A percentile compares a stretch with the other conserved stretches of the same genome.
These are phyloP conservation scores for Acanthococcus lagerstroemiae DNA, from an alignment of 2,888 invertebrate species.

Conservation along the genomic window DNA sequence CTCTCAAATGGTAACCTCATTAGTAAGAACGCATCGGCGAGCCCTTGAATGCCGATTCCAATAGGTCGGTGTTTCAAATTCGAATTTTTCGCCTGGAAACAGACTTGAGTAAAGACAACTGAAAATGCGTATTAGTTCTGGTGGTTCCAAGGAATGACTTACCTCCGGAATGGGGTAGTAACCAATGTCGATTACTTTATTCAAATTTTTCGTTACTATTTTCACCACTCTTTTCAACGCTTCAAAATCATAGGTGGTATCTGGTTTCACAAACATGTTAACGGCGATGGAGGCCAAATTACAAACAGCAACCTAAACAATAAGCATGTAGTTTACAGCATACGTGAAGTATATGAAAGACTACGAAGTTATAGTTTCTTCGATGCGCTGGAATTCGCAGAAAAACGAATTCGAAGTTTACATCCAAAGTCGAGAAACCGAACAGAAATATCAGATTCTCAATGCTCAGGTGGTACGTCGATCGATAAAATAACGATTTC, in stretches of 20 bases:
- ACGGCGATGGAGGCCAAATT: conserved; percentile 95
- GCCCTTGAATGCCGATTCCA: conserved; percentile 91
- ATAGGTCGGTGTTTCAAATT: conserved; percentile 79
- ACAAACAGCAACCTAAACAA: conserved; percentile 86
- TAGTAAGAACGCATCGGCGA: conserved; percentile 91
- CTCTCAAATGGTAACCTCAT: conserved; percentile 91
- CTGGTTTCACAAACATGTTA: conserved; percentile 78
- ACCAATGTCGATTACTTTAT: conserved; percentile 94
- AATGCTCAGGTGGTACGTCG: too few species aligned
- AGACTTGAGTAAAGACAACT: too few species aligned
- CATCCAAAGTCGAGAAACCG: too few species aligned
- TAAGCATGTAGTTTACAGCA: too few species aligned
- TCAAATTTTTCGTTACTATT: conserved; percentile 79
- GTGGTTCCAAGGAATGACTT: too few species aligned
- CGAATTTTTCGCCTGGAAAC: conserved; percentile 46
- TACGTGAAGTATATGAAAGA: too few species aligned
- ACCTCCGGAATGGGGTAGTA: conserved; percentile 91
- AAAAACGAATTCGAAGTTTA: too few species aligned
- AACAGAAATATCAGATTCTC: too few species aligned
- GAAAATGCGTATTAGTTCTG: too few species aligned
- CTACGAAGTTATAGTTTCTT: too few species aligned
- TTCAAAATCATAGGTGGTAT: conserved; percentile 73
- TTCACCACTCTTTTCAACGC: conserved; percentile 81
- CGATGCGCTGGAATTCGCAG: too few species aligned
- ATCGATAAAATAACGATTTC: not conserved